Conservation (phyloP, 2,888 invertebrate species). For the Laothoe populi region DNA sequence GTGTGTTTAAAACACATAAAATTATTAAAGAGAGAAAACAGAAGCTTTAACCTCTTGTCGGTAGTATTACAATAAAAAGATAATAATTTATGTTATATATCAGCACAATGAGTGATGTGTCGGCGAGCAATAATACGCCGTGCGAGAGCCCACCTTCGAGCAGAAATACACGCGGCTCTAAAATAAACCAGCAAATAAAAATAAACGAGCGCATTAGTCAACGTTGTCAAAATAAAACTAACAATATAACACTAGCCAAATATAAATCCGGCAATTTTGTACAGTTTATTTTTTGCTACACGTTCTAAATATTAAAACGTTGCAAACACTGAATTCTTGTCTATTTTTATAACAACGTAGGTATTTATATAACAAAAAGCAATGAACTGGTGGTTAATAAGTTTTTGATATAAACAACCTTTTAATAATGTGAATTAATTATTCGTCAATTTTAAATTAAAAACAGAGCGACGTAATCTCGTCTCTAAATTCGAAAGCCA, state of each 20-base stretch:
- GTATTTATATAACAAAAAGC: neutral
- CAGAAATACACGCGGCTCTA: conserved; percentile 70
- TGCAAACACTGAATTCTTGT: neutral
- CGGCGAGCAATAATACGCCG: conserved; percentile 76
- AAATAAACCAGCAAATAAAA: conserved; percentile 79
- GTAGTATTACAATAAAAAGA: conserved; percentile 71
- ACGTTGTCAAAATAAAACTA: conserved; percentile 80
- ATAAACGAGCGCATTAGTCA: conserved; percentile 82
- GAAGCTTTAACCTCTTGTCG: conserved; percentile 65
- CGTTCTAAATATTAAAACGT: conserved; percentile 15
- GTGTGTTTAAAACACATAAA: conserved; percentile 22
- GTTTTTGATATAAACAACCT: neutral
- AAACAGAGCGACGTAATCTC: conserved; percentile 67
- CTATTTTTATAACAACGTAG: neutral
- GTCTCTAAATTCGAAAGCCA: conserved; percentile 48
- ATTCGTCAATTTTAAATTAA: conserved; percentile 65
- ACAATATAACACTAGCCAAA: conserved; percentile 63
- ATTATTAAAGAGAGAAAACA: conserved; percentile 9
- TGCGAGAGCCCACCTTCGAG: conserved; percentile 65
- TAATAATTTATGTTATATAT: conserved; percentile 70
- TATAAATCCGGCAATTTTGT: conserved; percentile 40
- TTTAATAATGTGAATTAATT: conserved; percentile 52
- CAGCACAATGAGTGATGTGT: conserved; percentile 80
- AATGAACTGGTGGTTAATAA: neutral
- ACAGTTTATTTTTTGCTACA: conserved; percentile 40